Percentiles rank a stretch among this genome's conserved stretches.
phyloP scores from a whole-genome alignment of 2,113 vertebrate genomes.

The Pteropus alecto region DNA sequence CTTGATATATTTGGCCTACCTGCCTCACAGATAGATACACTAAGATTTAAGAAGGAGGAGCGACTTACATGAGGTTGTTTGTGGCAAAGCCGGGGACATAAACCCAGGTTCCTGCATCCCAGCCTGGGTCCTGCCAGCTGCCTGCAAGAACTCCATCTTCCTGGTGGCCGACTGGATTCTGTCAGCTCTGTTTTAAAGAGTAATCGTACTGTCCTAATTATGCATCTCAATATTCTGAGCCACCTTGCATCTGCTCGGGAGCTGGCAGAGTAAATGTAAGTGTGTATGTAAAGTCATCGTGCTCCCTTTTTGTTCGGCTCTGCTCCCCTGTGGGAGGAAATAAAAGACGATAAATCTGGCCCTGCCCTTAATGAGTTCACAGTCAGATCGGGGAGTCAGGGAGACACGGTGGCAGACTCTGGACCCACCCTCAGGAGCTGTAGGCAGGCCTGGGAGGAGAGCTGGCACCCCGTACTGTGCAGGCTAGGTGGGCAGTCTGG shows the following conservation, averaged over 20 bases:
- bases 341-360: background rate
- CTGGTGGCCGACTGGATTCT: slow-evolving; percentile 15
- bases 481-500: fast-evolving
- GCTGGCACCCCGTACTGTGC: fast-evolving
- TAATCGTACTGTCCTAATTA: slow-evolving; percentile 60
- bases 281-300: background rate
- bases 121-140: background rate
- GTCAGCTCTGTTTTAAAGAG: slow-evolving; percentile 54
- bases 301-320: background rate
- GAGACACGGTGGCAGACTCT: background rate
- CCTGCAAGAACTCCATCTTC: background rate
- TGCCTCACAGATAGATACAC: background rate
- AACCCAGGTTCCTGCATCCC: background rate
- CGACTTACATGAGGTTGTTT: fast-evolving
- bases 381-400: background rate
- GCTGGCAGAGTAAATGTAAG: slow-evolving; percentile 1
- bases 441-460: background rate
- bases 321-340: background rate
- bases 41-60: background rate
- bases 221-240: slow-evolving; percentile 22
- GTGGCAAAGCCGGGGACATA: background rate
- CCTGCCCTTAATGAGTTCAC: background rate
- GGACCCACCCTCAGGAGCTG: background rate
- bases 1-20: fast-evolving
- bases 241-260: slow-evolving; percentile 49